Percentiles rank a stretch among this genome's conserved stretches.
Conservation (phyloP, 1,140 invertebrate genomes). For the Nilaparvata lugens region DNA sequence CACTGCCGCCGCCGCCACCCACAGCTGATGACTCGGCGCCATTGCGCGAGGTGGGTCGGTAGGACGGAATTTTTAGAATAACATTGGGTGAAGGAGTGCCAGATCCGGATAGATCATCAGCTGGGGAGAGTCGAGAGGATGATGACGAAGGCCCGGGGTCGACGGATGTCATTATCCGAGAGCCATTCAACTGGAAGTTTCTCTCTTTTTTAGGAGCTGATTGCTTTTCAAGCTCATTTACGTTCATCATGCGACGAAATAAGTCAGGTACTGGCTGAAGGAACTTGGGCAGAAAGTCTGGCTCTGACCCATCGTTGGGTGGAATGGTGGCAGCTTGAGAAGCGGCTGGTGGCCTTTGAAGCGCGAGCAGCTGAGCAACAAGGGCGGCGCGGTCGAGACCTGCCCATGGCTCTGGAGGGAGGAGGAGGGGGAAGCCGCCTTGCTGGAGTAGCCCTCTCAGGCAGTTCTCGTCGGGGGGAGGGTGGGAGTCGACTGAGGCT, state of each 20-base stretch:
- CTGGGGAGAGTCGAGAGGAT: constrained; percentile 3
- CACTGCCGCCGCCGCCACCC: constrained; percentile 25
- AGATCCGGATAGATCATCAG: constrained; percentile 13
- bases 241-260: constrained; percentile 26
- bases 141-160: constrained; percentile 19
- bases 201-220: constrained; percentile 21
- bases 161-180: not conserved
- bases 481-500: constrained; percentile 34
- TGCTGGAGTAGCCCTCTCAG: constrained; percentile 46
- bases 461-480: constrained; percentile 38
- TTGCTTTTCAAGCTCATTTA: constrained; percentile 19
- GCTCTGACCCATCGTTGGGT: not conserved
- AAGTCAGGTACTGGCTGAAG: constrained; percentile 23
- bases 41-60: constrained; percentile 60
- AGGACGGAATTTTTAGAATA: constrained; percentile 89
- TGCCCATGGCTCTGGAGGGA: constrained; percentile 33
- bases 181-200: constrained; percentile 18
- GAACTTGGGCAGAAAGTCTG: constrained; percentile 22
- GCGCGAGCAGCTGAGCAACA: constrained; percentile 41
- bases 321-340: constrained; percentile 1
- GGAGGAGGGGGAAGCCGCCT: constrained; percentile 27
- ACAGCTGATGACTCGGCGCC: constrained; percentile 42
- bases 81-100: constrained; percentile 41
- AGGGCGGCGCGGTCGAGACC: constrained; percentile 45
- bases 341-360: not conserved